These are phyloP conservation scores for Zele albiditarsus DNA, from an alignment of 2,888 invertebrate species.

Conservation along the genomic window DNA sequence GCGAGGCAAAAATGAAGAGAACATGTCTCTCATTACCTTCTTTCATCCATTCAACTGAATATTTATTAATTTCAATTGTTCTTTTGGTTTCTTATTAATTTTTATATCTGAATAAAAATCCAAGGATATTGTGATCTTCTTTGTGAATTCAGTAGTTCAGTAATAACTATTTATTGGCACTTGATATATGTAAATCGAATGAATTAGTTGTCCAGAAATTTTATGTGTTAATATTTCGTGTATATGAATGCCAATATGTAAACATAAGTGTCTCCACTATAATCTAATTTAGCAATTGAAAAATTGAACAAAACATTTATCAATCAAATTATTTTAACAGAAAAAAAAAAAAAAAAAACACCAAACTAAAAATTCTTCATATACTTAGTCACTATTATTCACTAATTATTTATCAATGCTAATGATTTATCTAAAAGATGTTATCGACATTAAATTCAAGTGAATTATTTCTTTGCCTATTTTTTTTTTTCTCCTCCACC, in stretches of 20 bases:
- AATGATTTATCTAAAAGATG: not conserved
- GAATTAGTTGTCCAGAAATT: slow-evolving; percentile 19
- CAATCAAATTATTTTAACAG: no score
- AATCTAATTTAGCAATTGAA: not conserved
- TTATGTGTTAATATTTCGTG: slow-evolving; percentile 35
- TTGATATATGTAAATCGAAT: slow-evolving; percentile 40
- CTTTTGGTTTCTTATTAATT: slow-evolving; percentile 28
- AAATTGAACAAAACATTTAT: no score
- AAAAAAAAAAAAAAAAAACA: not conserved
- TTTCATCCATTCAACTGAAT: slow-evolving; percentile 3
- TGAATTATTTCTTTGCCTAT: not conserved
- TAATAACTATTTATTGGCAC: slow-evolving; percentile 45
- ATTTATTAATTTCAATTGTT: slow-evolving; percentile 4
- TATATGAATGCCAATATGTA: slow-evolving; percentile 13
- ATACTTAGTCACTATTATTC: not conserved
- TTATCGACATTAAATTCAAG: not conserved
- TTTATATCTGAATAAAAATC: not conserved
- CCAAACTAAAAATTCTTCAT: not conserved
- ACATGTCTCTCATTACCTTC: slow-evolving; percentile 25
- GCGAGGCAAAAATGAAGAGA: slow-evolving; percentile 53
- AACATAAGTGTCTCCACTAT: not conserved
- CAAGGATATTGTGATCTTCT: no score
- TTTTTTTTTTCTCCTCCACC: not conserved
- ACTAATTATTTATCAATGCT: not conserved
- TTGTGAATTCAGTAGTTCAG: no score